Percentiles rank a stretch among this genome's conserved stretches.
phyloP scores from a whole-genome alignment of 2,888 invertebrate genomes.

The Mesoligia furuncula region DNA sequence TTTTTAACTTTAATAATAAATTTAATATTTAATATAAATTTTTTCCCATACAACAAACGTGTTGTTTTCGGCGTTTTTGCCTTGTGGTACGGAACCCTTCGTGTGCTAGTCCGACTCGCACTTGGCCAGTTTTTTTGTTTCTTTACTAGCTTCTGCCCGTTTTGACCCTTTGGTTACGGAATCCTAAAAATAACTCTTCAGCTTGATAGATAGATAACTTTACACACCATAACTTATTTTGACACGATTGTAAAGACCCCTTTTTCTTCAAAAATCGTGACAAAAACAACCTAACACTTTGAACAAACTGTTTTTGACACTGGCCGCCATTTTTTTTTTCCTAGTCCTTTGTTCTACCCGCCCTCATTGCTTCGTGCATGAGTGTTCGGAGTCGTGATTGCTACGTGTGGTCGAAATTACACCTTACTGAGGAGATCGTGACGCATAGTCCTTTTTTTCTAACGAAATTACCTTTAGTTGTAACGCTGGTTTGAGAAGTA shows the following conservation, averaged over 20 bases:
- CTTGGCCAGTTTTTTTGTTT: not conserved
- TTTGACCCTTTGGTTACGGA: too few species aligned
- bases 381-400: slow-evolving; percentile 47
- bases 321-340: slow-evolving; percentile 15
- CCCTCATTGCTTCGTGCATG: slow-evolving; percentile 35
- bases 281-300: not conserved
- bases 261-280: slow-evolving; percentile 20
- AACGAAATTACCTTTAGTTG: slow-evolving; percentile 31
- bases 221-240: not conserved
- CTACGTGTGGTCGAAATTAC: slow-evolving; percentile 58
- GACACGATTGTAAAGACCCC: not conserved
- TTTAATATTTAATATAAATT: too few species aligned
- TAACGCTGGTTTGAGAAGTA: not conserved
- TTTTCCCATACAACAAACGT: too few species aligned
- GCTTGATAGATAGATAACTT: not conserved
- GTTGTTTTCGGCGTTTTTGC: too few species aligned
- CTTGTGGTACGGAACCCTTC: too few species aligned
- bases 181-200: too few species aligned
- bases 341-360: slow-evolving; percentile 37
- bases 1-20: too few species aligned
- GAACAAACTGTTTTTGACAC: slow-evolving; percentile 19
- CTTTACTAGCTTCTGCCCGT: not conserved
- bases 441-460: slow-evolving; percentile 30
- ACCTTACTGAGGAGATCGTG: slow-evolving; percentile 43
- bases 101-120: too few species aligned